A percentile compares a stretch with the other conserved stretches of the same genome.
Conservation (phyloP, 2,888 invertebrate species). For the Marronus borbonicus region DNA sequence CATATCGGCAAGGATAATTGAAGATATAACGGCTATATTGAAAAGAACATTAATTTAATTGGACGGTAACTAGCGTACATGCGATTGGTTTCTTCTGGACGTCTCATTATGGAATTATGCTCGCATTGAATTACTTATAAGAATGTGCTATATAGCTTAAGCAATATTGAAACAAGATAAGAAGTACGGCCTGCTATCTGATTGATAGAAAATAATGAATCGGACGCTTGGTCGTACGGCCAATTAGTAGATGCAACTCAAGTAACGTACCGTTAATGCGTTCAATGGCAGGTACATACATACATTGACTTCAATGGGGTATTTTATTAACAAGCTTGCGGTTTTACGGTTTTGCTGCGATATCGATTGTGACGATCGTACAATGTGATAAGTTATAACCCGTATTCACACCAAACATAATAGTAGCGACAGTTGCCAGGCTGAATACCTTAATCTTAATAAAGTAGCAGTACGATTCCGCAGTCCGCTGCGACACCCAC, state of each 20-base stretch:
- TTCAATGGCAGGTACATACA: conserved; percentile 14
- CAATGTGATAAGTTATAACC: conserved; percentile 7
- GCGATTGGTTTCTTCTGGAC: background rate
- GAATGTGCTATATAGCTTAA: background rate
- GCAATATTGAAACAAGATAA: background rate
- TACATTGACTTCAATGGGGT: conserved; percentile 18
- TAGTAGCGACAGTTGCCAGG: background rate
- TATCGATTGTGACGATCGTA: conserved; percentile 6
- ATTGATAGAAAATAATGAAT: conserved; percentile 26
- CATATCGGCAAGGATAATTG: background rate
- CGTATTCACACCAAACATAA: background rate
- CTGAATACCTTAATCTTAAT: no score
- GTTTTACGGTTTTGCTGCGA: background rate
- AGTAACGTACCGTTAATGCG: conserved; percentile 19
- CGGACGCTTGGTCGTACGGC: background rate
- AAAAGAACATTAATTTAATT: conserved; percentile 5
- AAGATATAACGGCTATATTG: background rate
- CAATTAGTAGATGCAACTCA: conserved; percentile 26
- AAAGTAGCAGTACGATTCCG: no score
- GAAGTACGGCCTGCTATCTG: background rate
- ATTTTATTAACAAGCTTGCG: conserved; percentile 33
- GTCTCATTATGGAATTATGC: background rate
- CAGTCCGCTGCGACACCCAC: no score
- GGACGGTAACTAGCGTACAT: background rate
- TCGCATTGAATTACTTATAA: background rate